Evolutionary conservation across 2,888 invertebrate species (phyloP), one percentile per base, ranked within the genome.

Genomic region (Fabriciana adippe): DNA sequence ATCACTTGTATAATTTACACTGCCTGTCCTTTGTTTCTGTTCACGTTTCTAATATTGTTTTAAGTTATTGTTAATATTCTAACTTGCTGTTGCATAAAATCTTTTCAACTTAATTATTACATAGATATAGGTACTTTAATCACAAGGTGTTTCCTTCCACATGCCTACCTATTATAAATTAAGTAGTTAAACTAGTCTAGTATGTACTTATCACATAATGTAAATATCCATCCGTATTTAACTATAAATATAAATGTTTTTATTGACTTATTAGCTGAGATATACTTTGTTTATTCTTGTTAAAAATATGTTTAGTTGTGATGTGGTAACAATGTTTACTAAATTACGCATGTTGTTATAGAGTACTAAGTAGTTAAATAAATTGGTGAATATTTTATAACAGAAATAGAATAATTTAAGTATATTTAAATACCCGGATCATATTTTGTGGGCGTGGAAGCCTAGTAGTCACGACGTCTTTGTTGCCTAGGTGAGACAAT

Each of bases 1-100:
- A 86, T 88, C 83, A 85, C 80, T 71, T 83, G 79, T 83, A n/a
- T n/a, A 86, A 88, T 89, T 89, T 77, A 84, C 89, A 88, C 85
- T 74, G 71, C 69, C 75, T 81, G 84, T 81, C 82, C 60, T 69
- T 26, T 18, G 47, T 47, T 59, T 16, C 48, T 59, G 59, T 51
- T 51, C 51, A 53, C 18, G 35, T 61, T 61, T 61, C 61, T 53
- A 61, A 61, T 18, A 61, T 61, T 61, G 41, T 61, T 21, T 31
- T 45, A 50, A 41, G 11, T 41, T 41, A 41, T 41, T 41, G 35
- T 41, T 41, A 41, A 41, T 41, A 41, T 41, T 41, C 35, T 41
- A 41, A 8, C 35, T 41, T 41, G 26, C 26, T 26, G 26, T 26
- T 26, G 11, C 35, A 11, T 11, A 41, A 8, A 41, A 11, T 11